Base-by-base conservation (phyloP, 2,888 invertebrate species). In the Drosophila sordidapex region DNA sequence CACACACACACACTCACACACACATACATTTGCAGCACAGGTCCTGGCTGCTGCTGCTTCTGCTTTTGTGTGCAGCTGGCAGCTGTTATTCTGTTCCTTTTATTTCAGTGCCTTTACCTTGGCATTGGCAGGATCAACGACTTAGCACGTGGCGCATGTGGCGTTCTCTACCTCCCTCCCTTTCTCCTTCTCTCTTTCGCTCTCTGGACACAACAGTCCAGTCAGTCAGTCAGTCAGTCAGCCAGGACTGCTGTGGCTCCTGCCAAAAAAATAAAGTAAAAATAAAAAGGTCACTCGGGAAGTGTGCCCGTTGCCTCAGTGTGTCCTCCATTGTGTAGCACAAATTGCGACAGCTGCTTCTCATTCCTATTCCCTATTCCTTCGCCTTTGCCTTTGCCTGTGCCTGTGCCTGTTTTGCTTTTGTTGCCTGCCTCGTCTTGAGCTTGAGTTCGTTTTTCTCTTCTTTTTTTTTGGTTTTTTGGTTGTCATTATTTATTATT, bases 71-170 rank as follows among this genome's bases (percentile, higher is more conserved):
- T 60, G 65, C 78, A 80, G 79, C 79, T 80, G 79, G 62, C 79
- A 79, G 81, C 82, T 81, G 78, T 64, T 70, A 21, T 46, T 60
- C 15, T 29, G 43, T 31, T 52, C 40, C 57, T 43, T 43, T 57
- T 62, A 68, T 69, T 52, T 60, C 49, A 54, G 48, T 62, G 38
- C 40, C 46, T 43, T 58, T 54, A n/a, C 27, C 29, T 56, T 77
- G 79, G 73, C 81, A 69, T 67, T 80, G 81, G 64, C 85, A 85
- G 85, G 90, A 85, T 89, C 85, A 89, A 89, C 90, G 85, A 84
- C 85, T 89, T 89, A 85, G 85, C 85, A 85, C 85, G 85, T 85
- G 85, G 85, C 85, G 84, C 84, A 89, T 84, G 83, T 87, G 83
- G 87, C 83, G 87, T 83, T 73, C 73, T 49, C 60, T 57, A 25